Percentiles rank a stretch among this genome's conserved stretches.
These are phyloP conservation scores for Lasaia peninsularis DNA, from an alignment of 1,140 invertebrate genomes.

Conservation along the genomic window DNA sequence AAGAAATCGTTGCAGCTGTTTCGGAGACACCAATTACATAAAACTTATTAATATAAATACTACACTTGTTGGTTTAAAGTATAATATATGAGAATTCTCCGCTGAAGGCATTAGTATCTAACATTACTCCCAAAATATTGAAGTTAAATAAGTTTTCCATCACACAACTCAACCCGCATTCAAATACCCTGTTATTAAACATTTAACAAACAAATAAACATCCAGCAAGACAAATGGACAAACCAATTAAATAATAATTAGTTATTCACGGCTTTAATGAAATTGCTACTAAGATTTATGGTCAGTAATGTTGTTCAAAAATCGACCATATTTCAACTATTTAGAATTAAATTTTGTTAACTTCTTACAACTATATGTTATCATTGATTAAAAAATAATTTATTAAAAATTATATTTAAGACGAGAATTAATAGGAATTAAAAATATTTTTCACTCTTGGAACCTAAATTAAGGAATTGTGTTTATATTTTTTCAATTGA, in stretches of 20 bases:
- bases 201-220: slow-evolving; percentile 25
- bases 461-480: too few relatives aligned
- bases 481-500: too few relatives aligned
- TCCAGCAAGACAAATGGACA: slow-evolving; percentile 21
- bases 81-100: too few relatives aligned
- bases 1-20: too few relatives aligned
- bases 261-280: slow-evolving; percentile 4
- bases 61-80: too few relatives aligned
- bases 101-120: too few relatives aligned
- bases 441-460: too few relatives aligned
- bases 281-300: slow-evolving; percentile 23
- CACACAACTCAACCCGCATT: neutral
- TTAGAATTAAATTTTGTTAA: neutral
- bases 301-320: slow-evolving; percentile 4
- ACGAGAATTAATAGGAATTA: neutral
- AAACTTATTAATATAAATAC: too few relatives aligned
- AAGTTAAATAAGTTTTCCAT: neutral
- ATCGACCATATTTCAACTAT: neutral
- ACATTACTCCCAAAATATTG: too few relatives aligned
- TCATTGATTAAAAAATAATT: neutral
- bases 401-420: neutral
- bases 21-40: too few relatives aligned
- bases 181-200: neutral
- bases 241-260: slow-evolving; percentile 26
- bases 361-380: neutral